Conservation (phyloP, 1,140 invertebrate genomes). For the Apis laboriosa region DNA sequence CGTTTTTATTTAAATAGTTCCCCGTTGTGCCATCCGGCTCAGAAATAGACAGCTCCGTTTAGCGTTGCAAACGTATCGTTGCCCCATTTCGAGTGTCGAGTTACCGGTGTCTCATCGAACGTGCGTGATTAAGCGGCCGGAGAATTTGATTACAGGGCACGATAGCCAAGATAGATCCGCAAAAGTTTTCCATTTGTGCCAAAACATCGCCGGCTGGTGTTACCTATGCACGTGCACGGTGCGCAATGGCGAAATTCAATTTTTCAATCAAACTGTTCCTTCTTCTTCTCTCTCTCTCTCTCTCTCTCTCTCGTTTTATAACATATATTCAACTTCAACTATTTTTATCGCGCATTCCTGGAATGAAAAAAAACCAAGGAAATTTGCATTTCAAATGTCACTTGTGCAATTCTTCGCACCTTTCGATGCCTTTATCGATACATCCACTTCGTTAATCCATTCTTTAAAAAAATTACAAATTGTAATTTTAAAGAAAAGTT, state of each 20-base stretch:
- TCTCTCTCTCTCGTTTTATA: too few species aligned
- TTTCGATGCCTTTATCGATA: too few species aligned
- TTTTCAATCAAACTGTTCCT: too few species aligned
- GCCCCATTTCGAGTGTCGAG: conserved; percentile 17
- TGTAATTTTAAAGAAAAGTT: too few species aligned
- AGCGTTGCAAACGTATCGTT: conserved; percentile 23
- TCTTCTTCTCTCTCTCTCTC: too few species aligned
- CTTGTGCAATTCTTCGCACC: too few species aligned
- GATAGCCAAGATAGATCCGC: conserved; percentile 3
- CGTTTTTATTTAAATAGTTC: conserved; percentile 23
- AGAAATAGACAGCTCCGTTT: conserved; percentile 16
- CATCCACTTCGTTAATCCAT: too few species aligned
- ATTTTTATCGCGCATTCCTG: too few species aligned
- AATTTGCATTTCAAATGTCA: background rate
- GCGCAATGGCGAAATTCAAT: background rate
- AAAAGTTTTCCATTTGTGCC: background rate
- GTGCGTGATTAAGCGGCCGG: conserved; percentile 14
- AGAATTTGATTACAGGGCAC: conserved; percentile 22
- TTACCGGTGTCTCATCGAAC: conserved; percentile 29
- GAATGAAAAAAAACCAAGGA: too few species aligned
- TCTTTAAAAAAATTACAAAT: too few species aligned
- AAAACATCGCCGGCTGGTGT: background rate
- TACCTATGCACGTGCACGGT: background rate
- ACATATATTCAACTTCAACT: too few species aligned
- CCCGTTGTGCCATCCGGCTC: conserved; percentile 9